Conservation (phyloP, 2,797 vertebrate species). For the Sebastes ruberrimus region DNA sequence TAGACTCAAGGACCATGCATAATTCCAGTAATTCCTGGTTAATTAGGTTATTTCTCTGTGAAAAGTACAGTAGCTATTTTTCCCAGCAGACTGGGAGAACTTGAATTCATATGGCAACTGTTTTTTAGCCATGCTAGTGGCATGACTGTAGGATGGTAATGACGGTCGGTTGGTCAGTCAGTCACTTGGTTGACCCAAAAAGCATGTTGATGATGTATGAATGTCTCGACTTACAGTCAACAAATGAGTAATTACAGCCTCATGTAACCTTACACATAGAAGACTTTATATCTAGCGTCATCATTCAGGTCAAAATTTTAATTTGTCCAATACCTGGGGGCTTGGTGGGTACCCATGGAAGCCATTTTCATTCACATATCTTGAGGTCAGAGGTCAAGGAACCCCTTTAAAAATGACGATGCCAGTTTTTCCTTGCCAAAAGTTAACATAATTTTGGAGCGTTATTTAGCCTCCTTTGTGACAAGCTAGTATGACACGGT, state of each 20-base stretch:
- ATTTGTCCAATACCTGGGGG: not conserved
- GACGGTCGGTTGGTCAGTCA: not conserved
- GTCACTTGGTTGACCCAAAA: not conserved
- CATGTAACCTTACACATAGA: not conserved
- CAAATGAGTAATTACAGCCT: not conserved
- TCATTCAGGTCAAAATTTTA: not conserved
- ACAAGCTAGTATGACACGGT: no score
- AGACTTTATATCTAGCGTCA: not conserved
- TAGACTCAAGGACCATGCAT: not conserved
- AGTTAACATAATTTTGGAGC: no score
- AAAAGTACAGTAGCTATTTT: not conserved
- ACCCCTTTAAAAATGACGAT: no score
- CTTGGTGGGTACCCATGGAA: no score
- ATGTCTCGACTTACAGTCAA: not conserved
- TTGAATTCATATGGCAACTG: not conserved
- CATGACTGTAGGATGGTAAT: not conserved
- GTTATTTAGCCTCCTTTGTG: no score
- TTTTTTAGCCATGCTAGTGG: not conserved
- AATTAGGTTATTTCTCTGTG: slow-evolving; percentile 6
- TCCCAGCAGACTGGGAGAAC: not conserved
- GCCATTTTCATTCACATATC: no score
- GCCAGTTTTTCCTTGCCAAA: no score
- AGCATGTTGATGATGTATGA: not conserved
- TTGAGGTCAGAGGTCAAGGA: no score
- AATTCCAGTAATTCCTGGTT: slow-evolving; percentile 24